These are phyloP conservation scores for Seladonia tumulorum DNA, from an alignment of 2,888 invertebrate genomes.

Conservation along the genomic window DNA sequence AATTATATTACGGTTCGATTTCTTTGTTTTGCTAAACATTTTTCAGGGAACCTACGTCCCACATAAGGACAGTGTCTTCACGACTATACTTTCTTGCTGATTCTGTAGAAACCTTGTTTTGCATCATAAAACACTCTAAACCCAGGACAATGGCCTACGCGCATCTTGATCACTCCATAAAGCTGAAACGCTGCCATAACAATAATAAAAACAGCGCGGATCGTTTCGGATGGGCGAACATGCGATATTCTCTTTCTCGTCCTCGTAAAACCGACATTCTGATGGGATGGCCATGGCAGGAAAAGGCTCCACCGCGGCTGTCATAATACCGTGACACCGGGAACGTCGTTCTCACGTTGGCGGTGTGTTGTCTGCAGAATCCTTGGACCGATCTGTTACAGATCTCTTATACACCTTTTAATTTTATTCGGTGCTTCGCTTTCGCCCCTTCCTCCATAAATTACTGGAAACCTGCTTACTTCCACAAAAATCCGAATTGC, in stretches of 20 bases:
- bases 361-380: constrained; percentile 51
- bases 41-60: not conserved
- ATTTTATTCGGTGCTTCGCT: not conserved
- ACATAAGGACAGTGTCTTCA: not conserved
- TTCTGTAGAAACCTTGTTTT: constrained; percentile 10
- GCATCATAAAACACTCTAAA: constrained; percentile 3
- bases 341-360: constrained; percentile 73
- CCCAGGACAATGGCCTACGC: constrained; percentile 26
- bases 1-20: not conserved
- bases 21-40: not conserved
- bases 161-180: constrained; percentile 51
- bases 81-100: not conserved
- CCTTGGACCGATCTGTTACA: constrained; percentile 52
- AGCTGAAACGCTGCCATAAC: constrained; percentile 33
- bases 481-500: not conserved
- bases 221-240: constrained; percentile 68
- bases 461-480: not conserved
- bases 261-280: constrained; percentile 77
- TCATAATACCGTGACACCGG: constrained; percentile 81
- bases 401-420: constrained; percentile 36
- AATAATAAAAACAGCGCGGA: constrained; percentile 52
- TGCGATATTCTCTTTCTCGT: constrained; percentile 81
- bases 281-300: constrained; percentile 81
- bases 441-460: not conserved
- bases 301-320: constrained; percentile 80